Conservation (phyloP, 53 echinoderm and acorn worm genomes). For the Temnopleurus reevesii region DNA sequence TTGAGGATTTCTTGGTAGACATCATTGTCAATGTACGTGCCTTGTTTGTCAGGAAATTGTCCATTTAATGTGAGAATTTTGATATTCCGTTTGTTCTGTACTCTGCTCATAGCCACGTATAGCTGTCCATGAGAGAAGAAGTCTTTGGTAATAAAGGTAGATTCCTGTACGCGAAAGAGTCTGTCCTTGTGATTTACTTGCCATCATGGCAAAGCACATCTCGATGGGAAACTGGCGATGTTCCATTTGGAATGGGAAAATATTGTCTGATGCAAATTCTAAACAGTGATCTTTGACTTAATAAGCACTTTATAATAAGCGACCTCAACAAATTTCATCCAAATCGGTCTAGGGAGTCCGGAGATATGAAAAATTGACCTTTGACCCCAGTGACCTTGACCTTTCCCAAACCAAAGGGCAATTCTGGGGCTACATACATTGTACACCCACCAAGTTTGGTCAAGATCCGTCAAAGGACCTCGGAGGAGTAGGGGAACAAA, state of each 20-base stretch:
- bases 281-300: too few relatives aligned
- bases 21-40: conserved; percentile 46
- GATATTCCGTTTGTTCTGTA: conserved; percentile 31
- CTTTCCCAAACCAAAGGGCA: too few relatives aligned
- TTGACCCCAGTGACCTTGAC: too few relatives aligned
- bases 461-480: too few relatives aligned
- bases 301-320: too few relatives aligned
- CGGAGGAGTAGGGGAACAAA: too few relatives aligned
- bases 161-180: conserved; percentile 22
- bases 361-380: too few relatives aligned
- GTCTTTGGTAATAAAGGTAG: conserved; percentile 12
- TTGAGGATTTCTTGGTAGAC: conserved; percentile 63
- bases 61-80: conserved; percentile 27
- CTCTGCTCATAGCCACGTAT: conserved; percentile 60
- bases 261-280: too few relatives aligned
- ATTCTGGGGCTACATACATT: too few relatives aligned
- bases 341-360: too few relatives aligned
- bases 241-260: conserved; percentile 9
- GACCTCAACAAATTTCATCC: too few relatives aligned
- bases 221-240: conserved; percentile 47
- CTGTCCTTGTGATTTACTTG: conserved; percentile 60
- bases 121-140: conserved; percentile 59
- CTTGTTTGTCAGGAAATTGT: conserved; percentile 25
- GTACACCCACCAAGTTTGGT: too few relatives aligned
- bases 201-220: conserved; percentile 41